phyloP scores from a whole-genome alignment of 1,140 invertebrate genomes.

The Drosophila kohkoa region DNA sequence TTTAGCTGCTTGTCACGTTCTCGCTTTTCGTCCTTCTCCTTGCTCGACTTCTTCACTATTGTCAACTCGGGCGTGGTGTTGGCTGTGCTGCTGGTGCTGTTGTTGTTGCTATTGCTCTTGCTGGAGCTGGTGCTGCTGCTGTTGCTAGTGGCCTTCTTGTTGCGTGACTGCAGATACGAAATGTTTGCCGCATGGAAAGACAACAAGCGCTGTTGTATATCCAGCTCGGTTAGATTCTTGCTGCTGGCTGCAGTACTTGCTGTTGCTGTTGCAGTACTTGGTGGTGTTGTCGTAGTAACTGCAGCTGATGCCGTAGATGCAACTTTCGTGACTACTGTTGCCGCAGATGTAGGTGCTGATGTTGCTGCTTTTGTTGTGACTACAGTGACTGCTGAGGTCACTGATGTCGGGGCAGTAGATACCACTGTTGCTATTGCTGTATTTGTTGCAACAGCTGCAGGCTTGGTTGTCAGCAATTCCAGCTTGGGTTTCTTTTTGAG shows the following conservation, averaged over 20 bases:
- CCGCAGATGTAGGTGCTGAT: background rate
- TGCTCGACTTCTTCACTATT: slow-evolving; percentile 49
- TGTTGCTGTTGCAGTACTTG: background rate
- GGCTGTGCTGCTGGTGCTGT: slow-evolving; percentile 25
- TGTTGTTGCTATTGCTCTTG: slow-evolving; percentile 39
- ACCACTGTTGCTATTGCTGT: background rate
- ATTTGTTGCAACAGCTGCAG: background rate
- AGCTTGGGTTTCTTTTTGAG: slow-evolving; percentile 65
- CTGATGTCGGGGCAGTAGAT: background rate
- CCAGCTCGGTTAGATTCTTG: slow-evolving; percentile 85
- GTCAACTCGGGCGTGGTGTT: slow-evolving; percentile 31
- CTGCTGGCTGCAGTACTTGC: slow-evolving; percentile 24
- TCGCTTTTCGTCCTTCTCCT: slow-evolving; percentile 66
- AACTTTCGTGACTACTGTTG: slow-evolving; percentile 3
- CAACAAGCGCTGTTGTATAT: slow-evolving; percentile 87
- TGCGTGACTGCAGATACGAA: slow-evolving; percentile 86
- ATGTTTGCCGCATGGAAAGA: slow-evolving; percentile 87
- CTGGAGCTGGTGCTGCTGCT: slow-evolving; percentile 13
- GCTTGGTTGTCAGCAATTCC: slow-evolving; percentile 24
- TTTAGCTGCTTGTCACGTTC: slow-evolving; percentile 63
- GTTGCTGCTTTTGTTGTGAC: slow-evolving; percentile 9
- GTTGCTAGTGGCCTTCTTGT: slow-evolving; percentile 85
- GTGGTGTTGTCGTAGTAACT: background rate
- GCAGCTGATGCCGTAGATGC: background rate
- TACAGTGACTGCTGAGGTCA: background rate